These are phyloP conservation scores for Acleris holmiana DNA, from an alignment of 2,888 invertebrate species.

Conservation along the genomic window DNA sequence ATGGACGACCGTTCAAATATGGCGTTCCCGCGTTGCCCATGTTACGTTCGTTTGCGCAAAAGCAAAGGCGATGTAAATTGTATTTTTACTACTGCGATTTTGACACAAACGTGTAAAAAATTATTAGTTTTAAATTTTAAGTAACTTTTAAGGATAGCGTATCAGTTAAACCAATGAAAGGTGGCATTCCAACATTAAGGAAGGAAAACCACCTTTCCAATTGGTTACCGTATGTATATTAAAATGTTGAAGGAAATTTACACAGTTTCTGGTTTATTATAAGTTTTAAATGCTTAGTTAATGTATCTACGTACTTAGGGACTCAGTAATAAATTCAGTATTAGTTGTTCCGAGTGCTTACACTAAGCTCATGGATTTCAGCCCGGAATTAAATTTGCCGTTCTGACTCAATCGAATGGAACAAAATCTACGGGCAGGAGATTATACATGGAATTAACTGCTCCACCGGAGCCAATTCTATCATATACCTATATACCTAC, in stretches of 20 bases:
- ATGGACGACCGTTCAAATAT: neutral
- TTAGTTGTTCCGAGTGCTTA: neutral
- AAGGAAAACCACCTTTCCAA: too few relatives aligned
- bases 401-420: constrained; percentile 42
- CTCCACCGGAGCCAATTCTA: constrained; percentile 1
- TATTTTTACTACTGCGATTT: too few relatives aligned
- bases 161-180: too few relatives aligned
- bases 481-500: too few relatives aligned
- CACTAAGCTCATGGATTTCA: neutral
- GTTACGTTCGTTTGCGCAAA: neutral
- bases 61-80: too few relatives aligned
- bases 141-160: too few relatives aligned
- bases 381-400: constrained; percentile 47
- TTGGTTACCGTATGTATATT: too few relatives aligned
- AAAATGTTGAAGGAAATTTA: too few relatives aligned
- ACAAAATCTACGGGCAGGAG: constrained; percentile 36
- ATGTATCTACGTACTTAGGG: neutral
- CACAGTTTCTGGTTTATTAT: too few relatives aligned
- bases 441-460: constrained; percentile 43
- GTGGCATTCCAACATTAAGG: too few relatives aligned
- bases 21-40: neutral
- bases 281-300: neutral
- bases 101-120: too few relatives aligned
- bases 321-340: neutral
- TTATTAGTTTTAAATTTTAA: too few relatives aligned